These are phyloP conservation scores for Lithobates sylvaticus DNA, from an alignment of 2,797 vertebrate genomes.

Conservation along the genomic window DNA sequence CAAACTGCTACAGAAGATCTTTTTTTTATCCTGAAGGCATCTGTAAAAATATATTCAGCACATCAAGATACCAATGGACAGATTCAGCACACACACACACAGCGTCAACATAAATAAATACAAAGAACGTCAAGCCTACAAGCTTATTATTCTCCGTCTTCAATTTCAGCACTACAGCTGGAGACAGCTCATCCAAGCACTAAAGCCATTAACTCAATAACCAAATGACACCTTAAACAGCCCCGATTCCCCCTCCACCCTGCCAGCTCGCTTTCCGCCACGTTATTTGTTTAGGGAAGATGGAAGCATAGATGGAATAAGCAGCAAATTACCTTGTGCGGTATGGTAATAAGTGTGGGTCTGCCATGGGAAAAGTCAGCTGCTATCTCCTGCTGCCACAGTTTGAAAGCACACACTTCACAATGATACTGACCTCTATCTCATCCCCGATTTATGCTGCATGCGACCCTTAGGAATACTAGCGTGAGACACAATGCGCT, in stretches of 20 bases:
- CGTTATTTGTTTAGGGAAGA: conserved; percentile 2
- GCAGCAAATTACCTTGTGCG: conserved; percentile 51
- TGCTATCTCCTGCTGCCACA: conserved; percentile 25
- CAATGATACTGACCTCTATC: conserved; percentile 34
- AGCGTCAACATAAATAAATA: neutral
- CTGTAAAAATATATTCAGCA: neutral
- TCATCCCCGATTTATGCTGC: conserved; percentile 29
- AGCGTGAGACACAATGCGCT: neutral
- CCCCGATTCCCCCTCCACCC: neutral
- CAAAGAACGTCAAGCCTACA: neutral
- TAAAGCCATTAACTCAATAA: conserved; percentile 40
- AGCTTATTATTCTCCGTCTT: neutral
- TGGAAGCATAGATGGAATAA: conserved; percentile 10
- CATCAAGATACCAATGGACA: neutral
- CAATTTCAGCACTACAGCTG: conserved; percentile 9
- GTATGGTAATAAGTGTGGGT: conserved; percentile 30
- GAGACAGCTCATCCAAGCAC: conserved; percentile 40
- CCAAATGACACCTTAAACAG: conserved; percentile 49
- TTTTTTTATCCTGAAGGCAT: neutral
- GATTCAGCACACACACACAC: neutral
- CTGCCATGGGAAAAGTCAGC: conserved; percentile 44
- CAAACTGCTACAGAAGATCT: neutral
- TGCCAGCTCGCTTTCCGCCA: neutral
- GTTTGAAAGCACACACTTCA: conserved; percentile 14
- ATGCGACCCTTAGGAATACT: conserved; percentile 31